These are phyloP conservation scores for Podilymbus podiceps DNA, from an alignment of 2,113 vertebrate genomes.

Conservation along the genomic window DNA sequence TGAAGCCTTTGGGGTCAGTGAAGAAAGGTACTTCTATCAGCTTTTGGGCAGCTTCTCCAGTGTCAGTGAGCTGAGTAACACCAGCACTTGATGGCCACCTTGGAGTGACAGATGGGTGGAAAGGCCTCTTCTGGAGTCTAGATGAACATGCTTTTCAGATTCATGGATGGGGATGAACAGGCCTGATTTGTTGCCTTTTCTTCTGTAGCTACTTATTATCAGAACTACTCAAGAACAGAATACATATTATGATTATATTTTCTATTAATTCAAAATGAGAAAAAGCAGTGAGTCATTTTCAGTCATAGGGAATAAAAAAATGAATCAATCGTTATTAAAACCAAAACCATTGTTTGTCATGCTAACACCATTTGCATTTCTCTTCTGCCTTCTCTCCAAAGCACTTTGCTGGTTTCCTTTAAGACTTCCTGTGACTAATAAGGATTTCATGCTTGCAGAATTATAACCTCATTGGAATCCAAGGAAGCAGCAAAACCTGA, in stretches of 20 bases:
- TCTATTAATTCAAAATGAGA: background rate
- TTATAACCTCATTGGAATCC: background rate
- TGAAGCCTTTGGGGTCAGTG: background rate
- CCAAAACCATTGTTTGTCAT: background rate
- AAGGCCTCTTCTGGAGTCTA: background rate
- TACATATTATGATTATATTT: background rate
- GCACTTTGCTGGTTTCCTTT: background rate
- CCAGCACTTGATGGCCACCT: background rate
- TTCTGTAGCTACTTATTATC: background rate
- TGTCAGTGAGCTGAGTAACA: background rate
- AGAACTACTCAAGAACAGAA: background rate
- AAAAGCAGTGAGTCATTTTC: background rate
- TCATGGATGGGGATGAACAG: fast-evolving
- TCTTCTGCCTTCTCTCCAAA: background rate
- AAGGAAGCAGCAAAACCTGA: background rate
- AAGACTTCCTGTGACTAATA: background rate
- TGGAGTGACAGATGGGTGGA: background rate
- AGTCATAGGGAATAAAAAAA: background rate
- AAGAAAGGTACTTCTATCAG: background rate
- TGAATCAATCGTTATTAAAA: background rate
- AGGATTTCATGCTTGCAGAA: background rate
- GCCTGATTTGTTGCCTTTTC: background rate
- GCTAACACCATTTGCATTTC: background rate
- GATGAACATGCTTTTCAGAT: background rate
- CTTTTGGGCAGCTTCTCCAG: background rate